A percentile compares a stretch with the other conserved stretches of the same genome.
Evolutionary conservation across 2,113 vertebrate species (phyloP).

Genomic region (Clupea harengus): DNA sequence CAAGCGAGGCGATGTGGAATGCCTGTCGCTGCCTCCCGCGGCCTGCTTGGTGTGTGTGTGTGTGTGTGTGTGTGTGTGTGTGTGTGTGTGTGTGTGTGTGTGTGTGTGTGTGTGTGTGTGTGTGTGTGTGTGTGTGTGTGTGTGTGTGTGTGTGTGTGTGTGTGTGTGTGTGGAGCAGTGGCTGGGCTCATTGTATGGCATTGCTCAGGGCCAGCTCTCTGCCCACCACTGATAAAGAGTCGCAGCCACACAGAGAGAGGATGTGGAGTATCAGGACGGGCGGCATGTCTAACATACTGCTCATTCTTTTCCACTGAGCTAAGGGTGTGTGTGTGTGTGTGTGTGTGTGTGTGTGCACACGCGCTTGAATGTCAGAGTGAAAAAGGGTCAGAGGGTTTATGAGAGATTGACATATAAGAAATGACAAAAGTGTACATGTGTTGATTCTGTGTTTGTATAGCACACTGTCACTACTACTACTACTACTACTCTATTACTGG

Average conservation of each 20-base stretch:
- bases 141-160: not conserved
- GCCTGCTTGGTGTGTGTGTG: not conserved
- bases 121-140: not conserved
- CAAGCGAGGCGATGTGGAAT: not conserved
- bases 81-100: not conserved
- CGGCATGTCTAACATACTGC: slow-evolving; percentile 42
- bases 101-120: not conserved
- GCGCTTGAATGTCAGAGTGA: not conserved
- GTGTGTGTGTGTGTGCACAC: not conserved
- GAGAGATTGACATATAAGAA: not conserved
- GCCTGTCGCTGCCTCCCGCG: not conserved
- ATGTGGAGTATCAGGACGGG: slow-evolving; percentile 33
- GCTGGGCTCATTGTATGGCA: not conserved
- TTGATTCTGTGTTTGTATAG: not conserved
- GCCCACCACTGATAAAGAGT: slow-evolving; percentile 39
- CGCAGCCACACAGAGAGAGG: not conserved
- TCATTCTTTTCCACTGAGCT: slow-evolving; percentile 36
- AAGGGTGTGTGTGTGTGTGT: not conserved
- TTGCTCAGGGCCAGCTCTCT: slow-evolving; percentile 12
- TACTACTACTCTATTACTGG: too few species aligned
- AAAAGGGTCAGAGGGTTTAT: not conserved
- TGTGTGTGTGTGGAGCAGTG: not conserved
- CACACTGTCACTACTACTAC: too few species aligned
- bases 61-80: not conserved
- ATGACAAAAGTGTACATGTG: not conserved